These are phyloP conservation scores for Enoplosus armatus DNA, from an alignment of 2,797 vertebrate genomes.

Conservation along the genomic window DNA sequence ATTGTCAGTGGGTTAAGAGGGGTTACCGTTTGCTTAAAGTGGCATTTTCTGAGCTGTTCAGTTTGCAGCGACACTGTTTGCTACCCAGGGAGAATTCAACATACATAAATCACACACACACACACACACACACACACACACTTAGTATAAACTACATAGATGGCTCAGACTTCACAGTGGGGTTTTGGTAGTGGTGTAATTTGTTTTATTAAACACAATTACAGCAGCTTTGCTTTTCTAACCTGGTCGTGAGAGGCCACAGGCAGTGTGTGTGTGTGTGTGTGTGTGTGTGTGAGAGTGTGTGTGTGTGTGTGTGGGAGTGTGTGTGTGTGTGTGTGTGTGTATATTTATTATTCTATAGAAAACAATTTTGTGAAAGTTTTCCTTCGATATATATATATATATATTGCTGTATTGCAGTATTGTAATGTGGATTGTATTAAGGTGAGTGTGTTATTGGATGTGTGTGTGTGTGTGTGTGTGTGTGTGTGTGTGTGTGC, in stretches of 20 bases:
- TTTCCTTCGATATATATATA: neutral
- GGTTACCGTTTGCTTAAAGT: constrained; percentile 65
- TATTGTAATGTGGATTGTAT: too few relatives aligned
- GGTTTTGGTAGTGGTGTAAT: constrained; percentile 58
- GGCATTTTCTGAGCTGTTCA: constrained; percentile 55
- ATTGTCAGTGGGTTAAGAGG: constrained; percentile 70
- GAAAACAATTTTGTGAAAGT: neutral
- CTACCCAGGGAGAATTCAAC: constrained; percentile 29
- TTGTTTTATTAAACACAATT: constrained; percentile 73
- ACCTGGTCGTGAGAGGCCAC: constrained; percentile 68
- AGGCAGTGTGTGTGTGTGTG: constrained; percentile 22
- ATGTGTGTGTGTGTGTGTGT: neutral
- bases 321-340: constrained; percentile 10
- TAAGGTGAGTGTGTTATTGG: neutral
- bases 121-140: constrained; percentile 26
- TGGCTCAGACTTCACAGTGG: constrained; percentile 44
- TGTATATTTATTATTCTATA: neutral
- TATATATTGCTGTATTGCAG: too few relatives aligned
- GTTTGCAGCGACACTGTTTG: constrained; percentile 54
- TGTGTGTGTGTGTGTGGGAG: neutral
- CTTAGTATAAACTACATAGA: neutral
- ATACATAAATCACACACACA: constrained; percentile 22
- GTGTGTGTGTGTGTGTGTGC: constrained; percentile 3
- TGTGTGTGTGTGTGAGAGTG: constrained; percentile 5
- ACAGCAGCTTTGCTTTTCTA: constrained; percentile 64